Conservation (phyloP, 2,113 vertebrate species). For the Genyomyrus donnyi region DNA sequence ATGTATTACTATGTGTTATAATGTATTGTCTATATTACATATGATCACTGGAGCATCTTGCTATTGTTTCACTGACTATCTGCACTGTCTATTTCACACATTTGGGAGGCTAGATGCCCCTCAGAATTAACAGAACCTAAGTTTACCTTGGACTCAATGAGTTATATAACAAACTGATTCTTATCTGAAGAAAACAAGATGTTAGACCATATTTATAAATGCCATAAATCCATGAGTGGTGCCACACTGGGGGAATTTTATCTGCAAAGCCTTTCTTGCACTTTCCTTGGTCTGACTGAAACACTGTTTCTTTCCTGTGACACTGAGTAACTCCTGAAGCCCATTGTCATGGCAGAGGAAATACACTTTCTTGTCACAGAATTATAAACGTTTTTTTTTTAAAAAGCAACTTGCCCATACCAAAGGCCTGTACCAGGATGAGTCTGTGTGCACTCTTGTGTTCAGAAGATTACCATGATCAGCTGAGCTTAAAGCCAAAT, state of each 20-base stretch:
- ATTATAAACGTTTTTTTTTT: background rate
- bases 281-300: background rate
- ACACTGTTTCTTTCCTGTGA: background rate
- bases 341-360: background rate
- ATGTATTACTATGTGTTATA: background rate
- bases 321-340: background rate
- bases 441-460: background rate
- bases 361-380: background rate
- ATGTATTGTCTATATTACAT: background rate
- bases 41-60: background rate
- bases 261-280: background rate
- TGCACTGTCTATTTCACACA: background rate
- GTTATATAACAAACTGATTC: background rate
- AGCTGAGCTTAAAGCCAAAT: background rate
- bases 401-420: background rate
- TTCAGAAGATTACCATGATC: background rate
- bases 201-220: background rate
- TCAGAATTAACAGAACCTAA: background rate
- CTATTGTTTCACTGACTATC: background rate
- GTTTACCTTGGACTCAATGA: background rate
- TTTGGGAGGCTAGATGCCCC: background rate
- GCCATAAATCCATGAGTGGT: background rate
- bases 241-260: background rate
- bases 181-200: background rate
- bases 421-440: background rate